Base-by-base conservation (phyloP, 2,888 invertebrate species). In the Catocala sponsa region DNA sequence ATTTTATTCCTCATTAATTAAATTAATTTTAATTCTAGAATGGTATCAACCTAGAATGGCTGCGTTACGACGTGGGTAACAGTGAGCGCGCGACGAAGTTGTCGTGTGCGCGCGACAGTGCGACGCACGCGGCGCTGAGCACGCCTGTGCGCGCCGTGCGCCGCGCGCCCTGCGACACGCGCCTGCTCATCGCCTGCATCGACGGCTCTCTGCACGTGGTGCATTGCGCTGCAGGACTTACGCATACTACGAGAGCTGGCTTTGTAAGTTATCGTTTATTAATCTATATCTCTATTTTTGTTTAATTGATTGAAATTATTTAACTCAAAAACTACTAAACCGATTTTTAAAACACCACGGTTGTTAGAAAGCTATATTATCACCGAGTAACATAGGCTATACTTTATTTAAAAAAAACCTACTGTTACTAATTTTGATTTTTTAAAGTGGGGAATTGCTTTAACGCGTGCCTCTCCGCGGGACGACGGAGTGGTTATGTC, bases 121-220 rank as follows among this genome's bases (percentile, higher is more conserved):
- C 71, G 12, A 80, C 82, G 2, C 78, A 96, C 96, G 70, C 93
- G 96, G 78, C 97, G 0, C 52, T 89, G 95, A 97, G 69, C 94
- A 96, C 89, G 90, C 95, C 80, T 6, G 90, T 85, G 63, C 84
- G 90, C 0, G 68, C 74, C 7, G 86, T 77, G 55, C 77, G 84
- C 0, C 84, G 86, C 7, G 87, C 74, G 68, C 96, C 96, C 0
- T 96, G 97, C 81, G 97, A 97, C 86, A 96, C 97, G 78, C 96
- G 97, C 77, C 90, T 98, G 7, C 91, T 98, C 33, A 89, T 98
- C 49, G 98, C 98, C 7, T 98, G 98, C 81, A 97, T 97, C 53
- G 98, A 98, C 91, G 97, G 97, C 5, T 96, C 98, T 4, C 89
- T 99, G 66, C 97, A 97, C 46, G 91, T 98, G 32, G 96, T 98